These are phyloP conservation scores for Lichenostomus cassidix DNA, from an alignment of 2,113 vertebrate species.

Conservation along the genomic window DNA sequence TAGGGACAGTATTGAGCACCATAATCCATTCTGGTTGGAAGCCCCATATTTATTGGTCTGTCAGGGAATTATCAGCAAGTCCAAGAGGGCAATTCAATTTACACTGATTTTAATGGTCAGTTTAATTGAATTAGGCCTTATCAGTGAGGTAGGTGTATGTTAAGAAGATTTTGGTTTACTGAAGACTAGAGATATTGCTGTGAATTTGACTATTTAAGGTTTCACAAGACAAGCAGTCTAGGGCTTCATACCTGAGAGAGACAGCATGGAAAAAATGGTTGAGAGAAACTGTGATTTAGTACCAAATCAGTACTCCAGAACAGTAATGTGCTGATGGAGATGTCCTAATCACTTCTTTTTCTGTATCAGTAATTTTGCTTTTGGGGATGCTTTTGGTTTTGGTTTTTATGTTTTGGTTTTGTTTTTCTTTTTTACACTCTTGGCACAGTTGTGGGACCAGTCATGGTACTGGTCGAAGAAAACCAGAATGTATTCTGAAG, in stretches of 20 bases:
- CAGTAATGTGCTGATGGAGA: neutral
- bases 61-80: neutral
- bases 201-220: neutral
- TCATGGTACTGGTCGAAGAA: neutral
- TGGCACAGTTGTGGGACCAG: neutral
- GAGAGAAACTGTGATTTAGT: neutral
- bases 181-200: neutral
- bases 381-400: neutral
- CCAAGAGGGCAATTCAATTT: neutral
- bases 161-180: neutral
- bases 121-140: conserved; percentile 28
- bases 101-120: neutral
- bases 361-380: neutral
- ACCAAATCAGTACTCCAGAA: neutral
- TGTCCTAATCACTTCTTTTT: neutral
- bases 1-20: neutral
- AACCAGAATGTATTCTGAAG: neutral
- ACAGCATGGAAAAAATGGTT: neutral
- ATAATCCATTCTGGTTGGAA: neutral
- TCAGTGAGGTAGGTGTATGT: neutral
- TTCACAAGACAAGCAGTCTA: neutral
- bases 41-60: neutral
- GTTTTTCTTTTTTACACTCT: neutral
- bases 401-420: neutral
- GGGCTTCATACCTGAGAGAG: neutral